A percentile compares a stretch with the other conserved stretches of the same genome.
Conservation (phyloP, 2,113 vertebrate species). For the Catharus fuscescens region DNA sequence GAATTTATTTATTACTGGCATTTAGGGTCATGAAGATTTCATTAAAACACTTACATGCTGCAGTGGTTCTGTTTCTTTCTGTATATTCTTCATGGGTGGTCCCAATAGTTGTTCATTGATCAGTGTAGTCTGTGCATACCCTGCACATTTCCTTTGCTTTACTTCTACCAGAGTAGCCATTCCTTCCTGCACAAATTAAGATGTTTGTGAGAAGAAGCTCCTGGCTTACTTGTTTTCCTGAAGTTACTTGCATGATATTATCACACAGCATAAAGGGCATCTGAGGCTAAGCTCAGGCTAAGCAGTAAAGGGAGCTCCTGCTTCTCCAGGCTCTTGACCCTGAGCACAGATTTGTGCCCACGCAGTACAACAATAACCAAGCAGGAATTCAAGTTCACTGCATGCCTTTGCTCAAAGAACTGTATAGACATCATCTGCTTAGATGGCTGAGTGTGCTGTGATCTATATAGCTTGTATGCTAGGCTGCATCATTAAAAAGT, state of each 20-base stretch:
- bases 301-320: neutral
- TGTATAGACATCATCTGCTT: neutral
- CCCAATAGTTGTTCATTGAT: neutral
- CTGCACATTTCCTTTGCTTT: neutral
- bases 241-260: neutral
- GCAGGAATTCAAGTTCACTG: neutral
- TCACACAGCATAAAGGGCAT: neutral
- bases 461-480: neutral
- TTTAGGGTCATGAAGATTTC: neutral
- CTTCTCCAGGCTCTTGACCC: neutral
- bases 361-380: neutral
- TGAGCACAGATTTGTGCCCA: neutral
- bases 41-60: neutral
- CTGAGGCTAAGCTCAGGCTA: neutral
- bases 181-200: neutral
- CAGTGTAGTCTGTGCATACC: neutral
- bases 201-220: neutral
- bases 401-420: neutral
- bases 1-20: neutral
- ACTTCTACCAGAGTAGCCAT: neutral
- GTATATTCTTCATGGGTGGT: neutral
- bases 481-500: neutral
- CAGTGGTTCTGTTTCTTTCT: neutral
- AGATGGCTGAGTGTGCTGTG: neutral
- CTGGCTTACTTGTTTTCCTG: neutral